Evolutionary conservation across 1,140 invertebrate genomes (phyloP).

Genomic region (Drosophila bifasciata): DNA sequence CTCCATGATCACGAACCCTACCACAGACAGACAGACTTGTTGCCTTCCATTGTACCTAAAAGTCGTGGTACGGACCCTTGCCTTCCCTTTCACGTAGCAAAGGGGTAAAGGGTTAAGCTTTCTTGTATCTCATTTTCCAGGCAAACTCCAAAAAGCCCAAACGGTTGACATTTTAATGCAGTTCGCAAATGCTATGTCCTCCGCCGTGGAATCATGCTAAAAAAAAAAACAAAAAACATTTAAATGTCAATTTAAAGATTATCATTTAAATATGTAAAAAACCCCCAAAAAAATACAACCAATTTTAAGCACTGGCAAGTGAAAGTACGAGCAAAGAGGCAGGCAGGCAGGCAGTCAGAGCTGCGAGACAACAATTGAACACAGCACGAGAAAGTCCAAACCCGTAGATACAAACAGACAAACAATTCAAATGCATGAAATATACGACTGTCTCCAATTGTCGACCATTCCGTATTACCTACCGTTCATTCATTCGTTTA

Average conservation of each 20-base stretch:
- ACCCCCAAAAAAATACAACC: neutral
- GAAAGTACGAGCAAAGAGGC: constrained; percentile 57
- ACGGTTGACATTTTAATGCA: constrained; percentile 30
- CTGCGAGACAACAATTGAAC: constrained; percentile 56
- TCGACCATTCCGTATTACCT: constrained; percentile 36
- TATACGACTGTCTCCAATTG: constrained; percentile 48
- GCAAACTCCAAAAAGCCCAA: neutral
- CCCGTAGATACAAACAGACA: constrained; percentile 23
- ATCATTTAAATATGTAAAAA: constrained; percentile 59
- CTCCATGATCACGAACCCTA: too few relatives aligned
- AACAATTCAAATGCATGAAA: constrained; percentile 63
- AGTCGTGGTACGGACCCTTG: too few relatives aligned
- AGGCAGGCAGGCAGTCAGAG: too few relatives aligned
- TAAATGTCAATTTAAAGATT: constrained; percentile 73
- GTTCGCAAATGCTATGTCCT: constrained; percentile 13
- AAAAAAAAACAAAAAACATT: constrained; percentile 56
- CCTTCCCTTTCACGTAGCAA: too few relatives aligned
- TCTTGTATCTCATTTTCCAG: neutral
- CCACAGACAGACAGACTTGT: too few relatives aligned
- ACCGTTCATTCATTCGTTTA: constrained; percentile 8
- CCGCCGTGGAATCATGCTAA: constrained; percentile 42
- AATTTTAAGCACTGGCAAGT: constrained; percentile 49
- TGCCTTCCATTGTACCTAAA: too few relatives aligned
- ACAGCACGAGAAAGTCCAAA: constrained; percentile 69
- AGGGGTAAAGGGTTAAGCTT: too few relatives aligned